phyloP scores from a whole-genome alignment of 2,113 vertebrate genomes.

The Gambusia holbrooki region DNA sequence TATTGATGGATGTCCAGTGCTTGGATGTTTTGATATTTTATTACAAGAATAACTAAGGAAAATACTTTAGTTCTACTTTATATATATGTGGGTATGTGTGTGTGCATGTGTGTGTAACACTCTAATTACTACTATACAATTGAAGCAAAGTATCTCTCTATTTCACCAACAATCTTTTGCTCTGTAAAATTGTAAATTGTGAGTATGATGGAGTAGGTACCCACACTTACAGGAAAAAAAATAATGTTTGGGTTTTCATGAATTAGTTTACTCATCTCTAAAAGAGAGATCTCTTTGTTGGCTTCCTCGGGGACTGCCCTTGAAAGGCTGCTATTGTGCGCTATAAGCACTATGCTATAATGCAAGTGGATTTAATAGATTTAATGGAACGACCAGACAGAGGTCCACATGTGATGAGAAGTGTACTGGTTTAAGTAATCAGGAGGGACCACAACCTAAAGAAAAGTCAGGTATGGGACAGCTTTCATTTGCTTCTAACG shows the following conservation, averaged over 20 bases:
- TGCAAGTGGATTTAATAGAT: constrained; percentile 77
- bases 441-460: constrained; percentile 53
- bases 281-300: constrained; percentile 75
- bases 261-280: constrained; percentile 71
- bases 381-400: constrained; percentile 75
- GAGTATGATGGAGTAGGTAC: constrained; percentile 44
- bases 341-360: constrained; percentile 76
- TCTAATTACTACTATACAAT: not conserved
- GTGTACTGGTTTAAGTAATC: constrained; percentile 48
- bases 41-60: not conserved
- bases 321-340: constrained; percentile 77
- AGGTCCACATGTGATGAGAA: constrained; percentile 57
- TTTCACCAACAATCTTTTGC: constrained; percentile 25
- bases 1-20: not conserved
- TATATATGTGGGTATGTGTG: too few species aligned
- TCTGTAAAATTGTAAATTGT: constrained; percentile 45
- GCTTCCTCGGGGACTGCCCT: constrained; percentile 71
- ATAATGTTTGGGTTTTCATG: constrained; percentile 69
- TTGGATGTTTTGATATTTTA: not conserved
- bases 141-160: constrained; percentile 4
- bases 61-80: not conserved
- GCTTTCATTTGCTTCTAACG: not conserved
- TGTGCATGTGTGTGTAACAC: not conserved
- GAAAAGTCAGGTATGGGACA: constrained; percentile 43
- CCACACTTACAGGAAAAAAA: constrained; percentile 33